Conservation (phyloP, 1,140 invertebrate species). For the Lepidurus apus region DNA sequence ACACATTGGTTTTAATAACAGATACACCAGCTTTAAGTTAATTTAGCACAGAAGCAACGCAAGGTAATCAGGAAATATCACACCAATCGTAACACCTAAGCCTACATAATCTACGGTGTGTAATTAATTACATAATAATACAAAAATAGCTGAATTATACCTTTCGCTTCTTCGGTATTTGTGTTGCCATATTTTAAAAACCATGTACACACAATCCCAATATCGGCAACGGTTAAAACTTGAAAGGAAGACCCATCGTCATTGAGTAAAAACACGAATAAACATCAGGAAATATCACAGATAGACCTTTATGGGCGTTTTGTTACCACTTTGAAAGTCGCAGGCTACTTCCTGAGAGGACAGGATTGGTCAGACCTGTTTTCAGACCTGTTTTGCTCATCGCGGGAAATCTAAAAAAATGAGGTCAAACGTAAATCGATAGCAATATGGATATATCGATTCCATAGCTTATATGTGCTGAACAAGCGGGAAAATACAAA, state of each 20-base stretch:
- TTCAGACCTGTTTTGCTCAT: no score
- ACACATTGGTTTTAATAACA: not conserved
- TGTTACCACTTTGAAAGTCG: no score
- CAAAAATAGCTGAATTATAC: not conserved
- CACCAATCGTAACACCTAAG: not conserved
- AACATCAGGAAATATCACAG: no score
- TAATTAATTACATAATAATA: not conserved
- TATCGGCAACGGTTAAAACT: not conserved
- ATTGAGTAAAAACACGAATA: no score
- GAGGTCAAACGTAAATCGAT: no score
- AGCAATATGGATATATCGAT: no score
- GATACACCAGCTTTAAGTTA: not conserved
- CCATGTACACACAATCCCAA: not conserved
- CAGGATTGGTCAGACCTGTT: no score
- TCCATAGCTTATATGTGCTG: no score
- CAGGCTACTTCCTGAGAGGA: no score
- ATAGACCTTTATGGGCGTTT: no score
- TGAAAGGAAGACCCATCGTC: not conserved
- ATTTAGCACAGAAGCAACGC: not conserved
- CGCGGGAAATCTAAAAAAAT: no score
- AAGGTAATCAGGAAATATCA: constrained; percentile 5
- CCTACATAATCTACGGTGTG: not conserved
- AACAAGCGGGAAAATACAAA: no score
- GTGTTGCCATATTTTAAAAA: constrained; percentile 5
- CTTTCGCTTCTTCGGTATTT: not conserved